Evolutionary conservation across 2,113 vertebrate genomes (phyloP).

Genomic region (Pollimyrus isidori): DNA sequence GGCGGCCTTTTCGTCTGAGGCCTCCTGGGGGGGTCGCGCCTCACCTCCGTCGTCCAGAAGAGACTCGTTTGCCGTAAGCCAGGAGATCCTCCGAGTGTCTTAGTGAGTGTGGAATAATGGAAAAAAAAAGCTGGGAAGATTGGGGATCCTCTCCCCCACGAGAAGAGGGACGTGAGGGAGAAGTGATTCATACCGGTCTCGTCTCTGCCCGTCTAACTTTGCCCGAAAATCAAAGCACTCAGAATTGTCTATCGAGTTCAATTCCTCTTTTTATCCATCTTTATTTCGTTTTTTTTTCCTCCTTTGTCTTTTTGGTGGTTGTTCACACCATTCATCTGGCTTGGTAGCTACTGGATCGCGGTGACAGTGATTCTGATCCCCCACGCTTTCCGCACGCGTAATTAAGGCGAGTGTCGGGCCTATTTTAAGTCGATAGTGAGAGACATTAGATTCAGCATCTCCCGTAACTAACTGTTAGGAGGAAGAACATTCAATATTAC

Average conservation of each 20-base stretch:
- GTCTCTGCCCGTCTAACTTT: neutral
- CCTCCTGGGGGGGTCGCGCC: neutral
- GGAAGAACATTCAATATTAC: neutral
- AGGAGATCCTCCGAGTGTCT: neutral
- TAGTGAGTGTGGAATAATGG: neutral
- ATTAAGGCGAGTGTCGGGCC: neutral
- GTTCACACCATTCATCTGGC: neutral
- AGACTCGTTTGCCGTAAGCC: neutral
- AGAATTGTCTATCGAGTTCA: neutral
- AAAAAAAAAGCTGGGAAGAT: neutral
- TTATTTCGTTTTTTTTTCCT: neutral
- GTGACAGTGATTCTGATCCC: neutral
- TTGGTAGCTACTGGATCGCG: neutral
- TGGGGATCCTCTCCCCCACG: neutral
- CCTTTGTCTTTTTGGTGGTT: neutral
- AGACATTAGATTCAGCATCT: neutral
- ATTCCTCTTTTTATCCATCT: neutral
- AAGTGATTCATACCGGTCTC: too few relatives aligned
- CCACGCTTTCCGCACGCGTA: neutral
- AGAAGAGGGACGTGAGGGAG: neutral
- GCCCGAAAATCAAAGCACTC: neutral
- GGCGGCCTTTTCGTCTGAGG: neutral
- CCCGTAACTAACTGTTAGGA: neutral
- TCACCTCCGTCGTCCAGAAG: neutral
- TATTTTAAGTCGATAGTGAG: neutral